Evolutionary conservation across 2,113 vertebrate species (phyloP), one percentile per base, ranked within the genome.

Genomic region (Piaya cayana): DNA sequence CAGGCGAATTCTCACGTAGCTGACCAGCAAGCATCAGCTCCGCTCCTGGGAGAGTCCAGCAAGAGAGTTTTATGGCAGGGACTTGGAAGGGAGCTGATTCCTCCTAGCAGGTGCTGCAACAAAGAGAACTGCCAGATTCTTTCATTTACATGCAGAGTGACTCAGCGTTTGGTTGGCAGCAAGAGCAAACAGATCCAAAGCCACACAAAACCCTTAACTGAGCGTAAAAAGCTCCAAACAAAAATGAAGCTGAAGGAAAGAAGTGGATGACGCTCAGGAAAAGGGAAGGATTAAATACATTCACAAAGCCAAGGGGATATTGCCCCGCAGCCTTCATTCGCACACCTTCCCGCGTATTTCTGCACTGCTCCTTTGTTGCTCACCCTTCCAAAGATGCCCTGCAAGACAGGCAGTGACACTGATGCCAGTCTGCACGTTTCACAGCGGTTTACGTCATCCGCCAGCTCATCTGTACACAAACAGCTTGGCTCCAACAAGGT

Each of bases 111-210:
- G 89, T 82, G 95, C 36, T 23, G 45, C 7, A 47, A 77, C 91
- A 89, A 72, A 96, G 80, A 58, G 95, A 93, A 45, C 78, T 72
- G 89, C 77, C 80, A 90, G 60, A 67, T 77, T 63, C 81, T 72
- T 80, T 86, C 71, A 47, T 34, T 77, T 55, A 42, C 84, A 80
- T 21, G 52, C 92, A 74, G 69, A 47, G 39, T 50, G 86, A 85
- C 78, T 93, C 84, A 43, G 36, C 10, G 36, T 39, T 68, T 47
- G 45, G 14, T 3, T 76, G 79, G 87, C 91, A 95, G 90, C 71
- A n/a, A 32, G 75, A 77, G 87, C 67, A 68, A 92, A 60, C 12
- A 89, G 65, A 82, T 71, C 78, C 87, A 82, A 55, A 82, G 85
- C 74, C 79, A 30, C 15, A 34, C 45, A 85, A 77, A 89, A 74